Evolutionary conservation across 2,888 invertebrate genomes (phyloP), one percentile per base, ranked within the genome.

Genomic region (Pegoplata infirma): DNA sequence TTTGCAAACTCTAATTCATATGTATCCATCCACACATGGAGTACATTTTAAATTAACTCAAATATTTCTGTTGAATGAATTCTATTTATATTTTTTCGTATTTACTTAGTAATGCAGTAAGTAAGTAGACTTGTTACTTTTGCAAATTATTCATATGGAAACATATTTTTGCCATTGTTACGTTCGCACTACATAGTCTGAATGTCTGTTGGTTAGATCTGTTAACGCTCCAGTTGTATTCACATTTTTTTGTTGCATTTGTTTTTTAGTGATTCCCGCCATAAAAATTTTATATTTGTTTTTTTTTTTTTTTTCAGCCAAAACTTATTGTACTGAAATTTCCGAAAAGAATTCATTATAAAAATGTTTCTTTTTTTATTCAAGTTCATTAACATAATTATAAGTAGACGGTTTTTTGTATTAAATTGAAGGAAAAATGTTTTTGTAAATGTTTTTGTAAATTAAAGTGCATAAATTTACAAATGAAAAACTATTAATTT

Each of bases 301-400:
- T 28, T 14, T 4, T 23, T 68, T 49, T 59, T 51, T 28, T 14
- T 4, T 23, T 68, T 49, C 5, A 49, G 16, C n/a, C 58, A 49
- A 36, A 58, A 7, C 12, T 6, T 0, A 14, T 21, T 7, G 6
- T 4, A 40, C 4, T 40, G 10, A n/a, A 40, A 40, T 40, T 40
- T 36, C 5, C 17, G 8, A n/a, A 23, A 63, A 55, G n/a, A 47
- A 47, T 40, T 59, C 40, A 25, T 6, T 55, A 12, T 47, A 7
- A n/a, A 51, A 23, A 25, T 36, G n/a, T n/a, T n/a, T n/a, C n/a
- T n/a, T n/a, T 66, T 19, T 40, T 58, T 58, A 58, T 28, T 58
- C 77, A 77, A 77, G 77, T 77, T 77, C 77, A 77, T 77, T 77
- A 73, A 73, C 61, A 61, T 72, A 64, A 73, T 51, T 44, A 58